Evolutionary conservation across 2,113 vertebrate genomes (phyloP).

Genomic region (Calidris pygmaea): DNA sequence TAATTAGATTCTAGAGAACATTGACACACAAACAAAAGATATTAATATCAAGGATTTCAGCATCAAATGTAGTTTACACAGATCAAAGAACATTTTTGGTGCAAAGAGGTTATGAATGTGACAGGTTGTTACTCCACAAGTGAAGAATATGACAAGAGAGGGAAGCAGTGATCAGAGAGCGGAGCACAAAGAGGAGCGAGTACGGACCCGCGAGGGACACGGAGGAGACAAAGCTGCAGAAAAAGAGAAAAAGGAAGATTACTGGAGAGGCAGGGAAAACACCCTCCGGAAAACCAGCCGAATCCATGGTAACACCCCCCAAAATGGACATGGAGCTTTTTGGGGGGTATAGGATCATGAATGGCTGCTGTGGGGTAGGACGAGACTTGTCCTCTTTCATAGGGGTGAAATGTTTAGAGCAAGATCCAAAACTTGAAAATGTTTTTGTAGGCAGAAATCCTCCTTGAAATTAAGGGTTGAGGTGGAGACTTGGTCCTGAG

Average conservation of each 20-base stretch:
- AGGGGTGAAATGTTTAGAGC: neutral
- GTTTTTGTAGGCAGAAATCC: neutral
- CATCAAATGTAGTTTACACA: constrained; percentile 68
- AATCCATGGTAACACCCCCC: neutral
- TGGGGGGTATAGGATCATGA: neutral
- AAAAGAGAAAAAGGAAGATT: neutral
- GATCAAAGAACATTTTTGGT: constrained; percentile 69
- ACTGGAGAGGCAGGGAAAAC: neutral
- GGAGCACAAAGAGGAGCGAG: neutral
- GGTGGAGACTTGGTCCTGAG: neutral
- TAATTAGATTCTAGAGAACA: constrained; percentile 78
- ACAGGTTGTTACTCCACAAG: constrained; percentile 64
- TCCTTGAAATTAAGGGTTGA: neutral
- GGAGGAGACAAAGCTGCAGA: neutral
- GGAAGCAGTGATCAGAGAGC: neutral
- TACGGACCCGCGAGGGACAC: fast-evolving
- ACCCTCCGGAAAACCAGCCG: neutral
- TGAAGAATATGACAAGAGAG: constrained; percentile 23
- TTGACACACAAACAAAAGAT: constrained; percentile 75
- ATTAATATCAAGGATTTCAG: constrained; percentile 71
- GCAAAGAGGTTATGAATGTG: constrained; percentile 62
- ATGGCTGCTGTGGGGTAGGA: neutral
- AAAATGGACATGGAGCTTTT: neutral
- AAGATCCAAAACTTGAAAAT: neutral
- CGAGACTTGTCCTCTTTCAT: neutral